Conservation (phyloP, 2,888 invertebrate species). For the Boloria euphrosyne region DNA sequence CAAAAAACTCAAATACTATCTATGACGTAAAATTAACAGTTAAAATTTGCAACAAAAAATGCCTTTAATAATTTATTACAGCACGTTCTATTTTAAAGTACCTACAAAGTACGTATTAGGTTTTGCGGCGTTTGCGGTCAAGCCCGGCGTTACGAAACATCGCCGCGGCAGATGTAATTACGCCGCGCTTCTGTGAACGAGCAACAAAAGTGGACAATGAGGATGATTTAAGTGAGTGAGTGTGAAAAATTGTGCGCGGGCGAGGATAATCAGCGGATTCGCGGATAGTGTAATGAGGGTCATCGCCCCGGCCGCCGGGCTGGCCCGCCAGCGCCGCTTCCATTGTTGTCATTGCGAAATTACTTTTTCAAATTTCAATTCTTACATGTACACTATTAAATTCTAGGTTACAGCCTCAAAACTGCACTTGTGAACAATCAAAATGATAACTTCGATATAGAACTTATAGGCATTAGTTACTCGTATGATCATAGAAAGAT, state of each 20-base stretch:
- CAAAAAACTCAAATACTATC: no score
- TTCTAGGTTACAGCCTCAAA: no score
- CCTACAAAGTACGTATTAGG: neutral
- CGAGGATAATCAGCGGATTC: conserved; percentile 20
- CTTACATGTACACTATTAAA: no score
- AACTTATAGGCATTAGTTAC: no score
- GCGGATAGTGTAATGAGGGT: conserved; percentile 13
- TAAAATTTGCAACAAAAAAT: no score
- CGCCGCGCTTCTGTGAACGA: conserved; percentile 7
- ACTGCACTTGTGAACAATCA: no score
- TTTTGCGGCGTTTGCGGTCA: conserved; percentile 1
- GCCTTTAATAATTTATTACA: no score
- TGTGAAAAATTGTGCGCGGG: conserved; percentile 30
- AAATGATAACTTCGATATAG: no score
- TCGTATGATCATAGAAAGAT: no score
- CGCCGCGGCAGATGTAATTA: conserved; percentile 10
- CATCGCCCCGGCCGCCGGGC: conserved; percentile 3
- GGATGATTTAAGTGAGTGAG: conserved; percentile 20
- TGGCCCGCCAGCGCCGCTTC: neutral
- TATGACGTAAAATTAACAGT: no score
- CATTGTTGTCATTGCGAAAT: neutral
- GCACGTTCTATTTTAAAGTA: neutral
- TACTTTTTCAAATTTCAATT: no score
- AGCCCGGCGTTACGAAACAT: conserved; percentile 4
- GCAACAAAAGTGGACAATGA: conserved; percentile 23